Conservation (phyloP, 2,797 vertebrate genomes). For the Phaenicophaeus curvirostris region DNA sequence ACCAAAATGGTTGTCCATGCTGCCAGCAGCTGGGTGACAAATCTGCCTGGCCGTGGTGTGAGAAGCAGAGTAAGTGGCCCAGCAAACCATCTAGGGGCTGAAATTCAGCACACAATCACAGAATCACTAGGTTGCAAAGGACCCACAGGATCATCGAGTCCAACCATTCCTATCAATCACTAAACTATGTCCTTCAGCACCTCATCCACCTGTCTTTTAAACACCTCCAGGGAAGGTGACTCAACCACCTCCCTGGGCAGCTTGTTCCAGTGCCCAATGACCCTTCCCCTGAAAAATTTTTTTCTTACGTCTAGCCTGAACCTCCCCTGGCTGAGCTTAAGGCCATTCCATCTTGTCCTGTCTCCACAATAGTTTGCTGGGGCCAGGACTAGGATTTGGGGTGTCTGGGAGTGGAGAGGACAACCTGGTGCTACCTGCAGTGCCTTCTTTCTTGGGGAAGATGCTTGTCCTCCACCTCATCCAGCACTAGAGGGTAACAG, state of each 20-base stretch:
- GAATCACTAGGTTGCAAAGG: no score
- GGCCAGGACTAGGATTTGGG: background rate
- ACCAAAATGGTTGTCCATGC: background rate
- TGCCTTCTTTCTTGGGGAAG: rapidly evolving
- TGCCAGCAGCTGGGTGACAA: background rate
- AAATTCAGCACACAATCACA: background rate
- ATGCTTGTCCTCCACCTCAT: background rate
- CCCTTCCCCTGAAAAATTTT: no score
- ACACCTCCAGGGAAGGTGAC: no score
- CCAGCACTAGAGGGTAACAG: slow-evolving; percentile 63
- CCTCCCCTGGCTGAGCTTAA: no score
- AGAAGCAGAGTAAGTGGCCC: background rate
- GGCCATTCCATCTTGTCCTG: no score
- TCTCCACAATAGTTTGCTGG: rapidly evolving
- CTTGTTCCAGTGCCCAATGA: no score
- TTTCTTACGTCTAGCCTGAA: no score
- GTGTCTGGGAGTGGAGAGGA: background rate
- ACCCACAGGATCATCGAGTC: no score
- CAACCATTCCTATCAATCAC: no score
- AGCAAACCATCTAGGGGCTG: background rate
- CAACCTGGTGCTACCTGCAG: background rate
- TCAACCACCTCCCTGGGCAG: no score
- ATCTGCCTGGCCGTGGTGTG: rapidly evolving
- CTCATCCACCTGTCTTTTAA: no score
- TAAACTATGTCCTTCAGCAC: no score